phyloP scores from a whole-genome alignment of 2,888 invertebrate species.

The Leptinotarsa rubiginosa region DNA sequence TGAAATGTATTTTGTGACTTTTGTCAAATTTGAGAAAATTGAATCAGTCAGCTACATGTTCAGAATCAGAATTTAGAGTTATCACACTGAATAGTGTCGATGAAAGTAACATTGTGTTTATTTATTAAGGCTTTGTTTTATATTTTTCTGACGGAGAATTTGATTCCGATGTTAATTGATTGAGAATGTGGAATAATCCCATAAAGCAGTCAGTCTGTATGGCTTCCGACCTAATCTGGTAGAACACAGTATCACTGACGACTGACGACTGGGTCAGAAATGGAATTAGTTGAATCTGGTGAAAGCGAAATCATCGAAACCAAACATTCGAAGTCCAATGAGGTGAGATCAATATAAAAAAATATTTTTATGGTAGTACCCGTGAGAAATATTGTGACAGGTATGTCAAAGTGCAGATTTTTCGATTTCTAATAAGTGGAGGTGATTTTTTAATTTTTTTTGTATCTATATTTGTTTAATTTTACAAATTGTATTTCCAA shows the following conservation, averaged over 20 bases:
- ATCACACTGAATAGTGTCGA: too few species aligned
- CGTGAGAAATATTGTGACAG: neutral
- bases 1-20: too few species aligned
- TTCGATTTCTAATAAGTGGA: neutral
- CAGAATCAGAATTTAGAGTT: too few species aligned
- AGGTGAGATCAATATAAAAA: neutral
- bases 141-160: constrained; percentile 1
- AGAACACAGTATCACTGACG: constrained; percentile 4
- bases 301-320: neutral
- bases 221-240: constrained; percentile 10
- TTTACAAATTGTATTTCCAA: too few species aligned
- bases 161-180: constrained; percentile 10
- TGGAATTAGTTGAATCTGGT: constrained; percentile 1
- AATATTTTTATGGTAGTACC: neutral
- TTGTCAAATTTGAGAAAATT: too few species aligned
- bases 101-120: too few species aligned
- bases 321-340: neutral
- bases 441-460: too few species aligned
- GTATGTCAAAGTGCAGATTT: neutral
- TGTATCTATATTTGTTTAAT: too few species aligned
- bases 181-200: constrained; percentile 14
- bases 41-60: too few species aligned
- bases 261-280: neutral
- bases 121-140: too few species aligned
- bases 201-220: constrained; percentile 11